phyloP scores from a whole-genome alignment of 2,797 vertebrate genomes.

The Threskiornis aethiopicus region DNA sequence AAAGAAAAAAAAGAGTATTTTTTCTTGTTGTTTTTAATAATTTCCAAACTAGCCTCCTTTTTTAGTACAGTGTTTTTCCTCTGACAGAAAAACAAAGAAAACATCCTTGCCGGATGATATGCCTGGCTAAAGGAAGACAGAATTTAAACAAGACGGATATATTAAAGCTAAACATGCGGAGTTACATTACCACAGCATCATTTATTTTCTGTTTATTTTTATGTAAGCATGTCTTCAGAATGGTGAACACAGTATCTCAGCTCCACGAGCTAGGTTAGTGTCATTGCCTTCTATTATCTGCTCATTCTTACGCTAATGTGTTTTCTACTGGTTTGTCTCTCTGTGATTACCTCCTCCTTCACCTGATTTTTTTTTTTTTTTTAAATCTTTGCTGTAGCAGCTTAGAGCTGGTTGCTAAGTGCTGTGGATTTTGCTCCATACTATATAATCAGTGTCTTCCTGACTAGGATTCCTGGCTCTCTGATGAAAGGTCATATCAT shows the following conservation, averaged over 20 bases:
- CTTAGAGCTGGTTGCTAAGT: not conserved
- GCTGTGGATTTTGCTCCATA: not conserved
- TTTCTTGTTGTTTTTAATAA: not conserved
- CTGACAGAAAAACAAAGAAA: not conserved
- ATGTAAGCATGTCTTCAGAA: not conserved
- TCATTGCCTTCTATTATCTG: too few relatives aligned
- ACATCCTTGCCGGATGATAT: not conserved
- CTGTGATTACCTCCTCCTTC: accelerated
- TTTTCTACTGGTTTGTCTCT: not conserved
- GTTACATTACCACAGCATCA: not conserved
- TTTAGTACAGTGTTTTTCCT: not conserved
- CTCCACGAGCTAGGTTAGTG: not conserved
- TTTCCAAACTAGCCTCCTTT: not conserved
- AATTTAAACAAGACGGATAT: not conserved
- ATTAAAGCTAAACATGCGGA: not conserved
- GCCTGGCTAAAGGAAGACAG: not conserved
- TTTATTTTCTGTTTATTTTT: not conserved
- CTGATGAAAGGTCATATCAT: accelerated
- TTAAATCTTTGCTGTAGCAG: not conserved
- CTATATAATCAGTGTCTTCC: not conserved
- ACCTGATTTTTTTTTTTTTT: not conserved
- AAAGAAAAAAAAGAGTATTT: not conserved
- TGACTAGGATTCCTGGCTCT: too few relatives aligned
- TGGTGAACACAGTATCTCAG: not conserved
- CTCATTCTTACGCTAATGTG: accelerated